A percentile compares a stretch with the other conserved stretches of the same genome.
phyloP scores from a whole-genome alignment of 2,113 vertebrate genomes.

The Macaca nemestrina region DNA sequence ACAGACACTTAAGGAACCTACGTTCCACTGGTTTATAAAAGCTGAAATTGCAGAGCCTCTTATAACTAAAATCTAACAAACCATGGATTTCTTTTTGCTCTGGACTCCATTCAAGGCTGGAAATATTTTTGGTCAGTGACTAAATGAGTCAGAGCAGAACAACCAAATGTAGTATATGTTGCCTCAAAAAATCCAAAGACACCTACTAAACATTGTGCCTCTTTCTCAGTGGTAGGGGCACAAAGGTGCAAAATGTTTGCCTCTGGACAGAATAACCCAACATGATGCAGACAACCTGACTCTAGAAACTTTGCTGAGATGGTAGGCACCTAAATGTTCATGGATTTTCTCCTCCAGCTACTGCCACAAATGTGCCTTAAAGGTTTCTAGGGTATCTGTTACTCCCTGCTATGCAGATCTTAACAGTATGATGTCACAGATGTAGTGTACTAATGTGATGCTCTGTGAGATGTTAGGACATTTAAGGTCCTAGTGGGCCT shows the following conservation, averaged over 20 bases:
- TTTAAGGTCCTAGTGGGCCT: neutral
- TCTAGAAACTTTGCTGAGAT: neutral
- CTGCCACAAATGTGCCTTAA: neutral
- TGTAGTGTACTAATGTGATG: neutral
- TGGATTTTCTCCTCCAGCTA: neutral
- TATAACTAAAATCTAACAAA: neutral
- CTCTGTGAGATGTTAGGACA: neutral
- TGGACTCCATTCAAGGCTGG: neutral
- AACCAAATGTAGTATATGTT: neutral
- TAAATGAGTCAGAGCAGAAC: neutral
- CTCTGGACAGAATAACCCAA: neutral
- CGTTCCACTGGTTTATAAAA: neutral
- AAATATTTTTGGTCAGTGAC: neutral
- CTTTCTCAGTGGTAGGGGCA: neutral
- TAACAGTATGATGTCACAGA: neutral
- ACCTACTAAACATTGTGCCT: neutral
- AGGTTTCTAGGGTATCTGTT: neutral
- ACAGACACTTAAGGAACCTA: neutral
- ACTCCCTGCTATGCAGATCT: neutral
- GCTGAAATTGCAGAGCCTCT: neutral
- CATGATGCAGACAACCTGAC: neutral
- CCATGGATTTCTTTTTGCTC: neutral
- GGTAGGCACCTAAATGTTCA: neutral
- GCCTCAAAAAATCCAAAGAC: neutral
- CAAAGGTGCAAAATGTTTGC: neutral